Evolutionary conservation across 2,888 invertebrate species (phyloP).

Genomic region (Pediacus dermestoides): DNA sequence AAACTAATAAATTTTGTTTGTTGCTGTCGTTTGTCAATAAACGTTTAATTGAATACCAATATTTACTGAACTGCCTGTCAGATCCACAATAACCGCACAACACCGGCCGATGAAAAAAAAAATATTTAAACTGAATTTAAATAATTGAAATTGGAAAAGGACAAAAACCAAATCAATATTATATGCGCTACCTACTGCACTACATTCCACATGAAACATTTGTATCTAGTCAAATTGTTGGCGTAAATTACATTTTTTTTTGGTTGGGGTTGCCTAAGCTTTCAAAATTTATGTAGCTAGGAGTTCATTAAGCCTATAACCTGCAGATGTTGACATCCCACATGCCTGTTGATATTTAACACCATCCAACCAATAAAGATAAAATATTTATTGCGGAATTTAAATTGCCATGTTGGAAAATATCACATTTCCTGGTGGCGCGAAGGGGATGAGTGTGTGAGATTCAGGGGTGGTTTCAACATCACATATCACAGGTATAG

Average conservation of each 20-base stretch:
- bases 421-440: conserved; percentile 25
- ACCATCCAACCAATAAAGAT: conserved; percentile 24
- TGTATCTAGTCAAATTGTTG: too few species aligned
- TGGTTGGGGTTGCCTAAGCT: too few species aligned
- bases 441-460: not conserved
- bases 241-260: too few species aligned
- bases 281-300: too few species aligned
- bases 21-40: conserved; percentile 36
- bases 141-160: too few species aligned
- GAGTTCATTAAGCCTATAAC: too few species aligned
- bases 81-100: conserved; percentile 15
- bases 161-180: too few species aligned
- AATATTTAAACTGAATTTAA: not conserved
- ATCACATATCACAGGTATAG: too few species aligned
- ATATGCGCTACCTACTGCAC: too few species aligned
- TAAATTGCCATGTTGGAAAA: conserved; percentile 29
- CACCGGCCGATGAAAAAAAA: too few species aligned
- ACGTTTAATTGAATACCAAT: conserved; percentile 37
- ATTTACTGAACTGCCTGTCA: conserved; percentile 33
- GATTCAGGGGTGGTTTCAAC: conserved; percentile 12
- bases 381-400: conserved; percentile 34
- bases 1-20: conserved; percentile 34
- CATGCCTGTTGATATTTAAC: conserved; percentile 24
- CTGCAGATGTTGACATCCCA: too few species aligned
- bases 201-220: too few species aligned